A percentile compares a stretch with the other conserved stretches of the same genome.
phyloP scores from a whole-genome alignment of 1,140 invertebrate genomes.

The Hetaerina americana region DNA sequence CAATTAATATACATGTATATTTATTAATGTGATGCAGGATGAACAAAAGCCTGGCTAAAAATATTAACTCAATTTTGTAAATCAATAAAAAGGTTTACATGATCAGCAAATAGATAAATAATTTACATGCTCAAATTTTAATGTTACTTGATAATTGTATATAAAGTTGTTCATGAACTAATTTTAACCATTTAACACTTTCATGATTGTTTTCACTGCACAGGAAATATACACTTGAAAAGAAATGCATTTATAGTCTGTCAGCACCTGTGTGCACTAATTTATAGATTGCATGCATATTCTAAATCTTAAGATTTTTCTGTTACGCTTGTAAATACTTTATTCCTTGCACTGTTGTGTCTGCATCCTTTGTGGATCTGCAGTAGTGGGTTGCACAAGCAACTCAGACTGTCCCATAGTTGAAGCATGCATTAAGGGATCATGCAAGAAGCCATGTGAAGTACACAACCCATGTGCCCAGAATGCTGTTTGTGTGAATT shows the following conservation, averaged over 20 bases:
- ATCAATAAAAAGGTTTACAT: too few relatives aligned
- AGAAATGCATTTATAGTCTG: slow-evolving; percentile 9
- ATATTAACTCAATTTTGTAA: too few relatives aligned
- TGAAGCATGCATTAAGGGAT: slow-evolving; percentile 65
- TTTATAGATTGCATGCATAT: background rate
- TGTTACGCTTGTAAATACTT: slow-evolving; percentile 24
- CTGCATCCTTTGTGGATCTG: slow-evolving; percentile 32
- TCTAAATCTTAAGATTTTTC: slow-evolving; percentile 12
- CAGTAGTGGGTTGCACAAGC: slow-evolving; percentile 60
- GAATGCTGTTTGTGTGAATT: slow-evolving; percentile 75
- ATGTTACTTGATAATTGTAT: too few relatives aligned
- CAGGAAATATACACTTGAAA: background rate
- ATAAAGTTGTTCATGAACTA: too few relatives aligned
- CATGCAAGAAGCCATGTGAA: slow-evolving; percentile 69
- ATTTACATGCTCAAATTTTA: too few relatives aligned
- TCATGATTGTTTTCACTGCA: too few relatives aligned
- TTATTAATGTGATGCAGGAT: too few relatives aligned
- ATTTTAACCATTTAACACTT: too few relatives aligned
- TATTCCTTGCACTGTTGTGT: slow-evolving; percentile 30
- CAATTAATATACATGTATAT: too few relatives aligned
- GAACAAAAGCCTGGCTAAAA: too few relatives aligned
- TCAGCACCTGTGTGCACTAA: slow-evolving; percentile 15
- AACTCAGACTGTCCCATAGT: slow-evolving; percentile 67
- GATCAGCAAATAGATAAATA: too few relatives aligned
- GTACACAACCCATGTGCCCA: slow-evolving; percentile 66